Evolutionary conservation across 1,140 invertebrate species (phyloP).

Genomic region (Ectropis grisescens): DNA sequence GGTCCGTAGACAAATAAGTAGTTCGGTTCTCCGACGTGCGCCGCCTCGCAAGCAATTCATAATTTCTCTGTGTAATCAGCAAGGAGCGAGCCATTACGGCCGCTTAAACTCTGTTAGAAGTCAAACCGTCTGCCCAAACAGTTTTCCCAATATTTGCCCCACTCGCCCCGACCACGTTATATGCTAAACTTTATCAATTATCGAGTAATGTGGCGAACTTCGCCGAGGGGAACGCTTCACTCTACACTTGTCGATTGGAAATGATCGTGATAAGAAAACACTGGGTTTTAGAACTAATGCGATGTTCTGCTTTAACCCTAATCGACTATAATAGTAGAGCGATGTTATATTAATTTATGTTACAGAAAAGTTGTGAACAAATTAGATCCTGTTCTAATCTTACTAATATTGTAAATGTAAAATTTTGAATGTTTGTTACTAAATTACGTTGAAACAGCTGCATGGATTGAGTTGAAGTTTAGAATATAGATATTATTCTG

Average conservation of each 20-base stretch:
- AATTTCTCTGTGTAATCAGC: conserved; percentile 30
- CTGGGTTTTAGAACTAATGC: conserved; percentile 3
- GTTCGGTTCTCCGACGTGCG: too few species aligned
- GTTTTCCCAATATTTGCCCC: conserved; percentile 40
- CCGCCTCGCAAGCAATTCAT: conserved; percentile 16
- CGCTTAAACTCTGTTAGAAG: conserved; percentile 17
- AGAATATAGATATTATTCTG: too few species aligned
- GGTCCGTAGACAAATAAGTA: too few species aligned
- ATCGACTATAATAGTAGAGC: too few species aligned
- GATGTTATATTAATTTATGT: too few species aligned
- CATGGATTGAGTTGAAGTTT: too few species aligned
- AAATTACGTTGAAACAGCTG: too few species aligned
- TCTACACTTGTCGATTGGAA: conserved; percentile 11
- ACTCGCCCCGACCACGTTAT: conserved; percentile 21
- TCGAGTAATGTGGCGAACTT: conserved; percentile 39
- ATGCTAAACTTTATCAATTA: conserved; percentile 58
- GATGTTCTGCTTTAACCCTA: too few species aligned
- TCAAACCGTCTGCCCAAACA: conserved; percentile 14
- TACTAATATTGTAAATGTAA: too few species aligned
- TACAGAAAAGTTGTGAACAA: too few species aligned
- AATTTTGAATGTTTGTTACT: too few species aligned
- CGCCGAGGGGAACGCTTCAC: conserved; percentile 26
- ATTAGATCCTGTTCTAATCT: too few species aligned
- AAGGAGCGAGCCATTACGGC: conserved; percentile 24
- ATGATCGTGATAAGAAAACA: conserved; percentile 25